These are phyloP conservation scores for Patagioenas fasciata DNA, from an alignment of 2,113 vertebrate genomes.

Conservation along the genomic window DNA sequence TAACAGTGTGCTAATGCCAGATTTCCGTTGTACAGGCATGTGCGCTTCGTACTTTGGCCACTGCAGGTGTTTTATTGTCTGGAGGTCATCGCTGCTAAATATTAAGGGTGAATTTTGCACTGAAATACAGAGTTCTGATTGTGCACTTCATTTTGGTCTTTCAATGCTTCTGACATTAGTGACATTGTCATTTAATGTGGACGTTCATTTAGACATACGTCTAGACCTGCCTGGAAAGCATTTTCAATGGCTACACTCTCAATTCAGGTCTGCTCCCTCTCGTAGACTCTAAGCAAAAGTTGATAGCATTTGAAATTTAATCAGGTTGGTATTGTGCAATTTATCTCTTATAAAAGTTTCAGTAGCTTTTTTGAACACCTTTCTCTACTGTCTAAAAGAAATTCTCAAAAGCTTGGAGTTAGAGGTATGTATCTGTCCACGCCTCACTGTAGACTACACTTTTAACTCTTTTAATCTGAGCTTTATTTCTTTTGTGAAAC, in stretches of 20 bases:
- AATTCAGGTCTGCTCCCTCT: conserved; percentile 36
- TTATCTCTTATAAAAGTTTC: conserved; percentile 65
- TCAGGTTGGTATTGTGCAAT: conserved; percentile 65
- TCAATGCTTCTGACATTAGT: conserved; percentile 14
- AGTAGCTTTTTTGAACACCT: conserved; percentile 43
- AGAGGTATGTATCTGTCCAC: neutral
- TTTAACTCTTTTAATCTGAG: neutral
- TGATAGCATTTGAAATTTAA: conserved; percentile 71
- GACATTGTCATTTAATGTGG: conserved; percentile 60
- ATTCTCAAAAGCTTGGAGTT: conserved; percentile 21
- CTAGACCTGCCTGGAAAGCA: conserved; percentile 36
- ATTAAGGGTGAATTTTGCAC: neutral
- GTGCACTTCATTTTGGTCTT: conserved; percentile 28
- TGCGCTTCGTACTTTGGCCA: neutral
- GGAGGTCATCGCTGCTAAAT: neutral
- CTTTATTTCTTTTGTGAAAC: neutral
- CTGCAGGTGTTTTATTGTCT: neutral
- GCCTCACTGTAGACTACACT: neutral
- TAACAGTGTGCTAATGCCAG: neutral
- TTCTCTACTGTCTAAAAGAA: conserved; percentile 20
- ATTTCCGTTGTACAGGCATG: neutral
- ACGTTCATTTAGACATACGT: neutral
- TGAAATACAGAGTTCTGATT: conserved; percentile 17
- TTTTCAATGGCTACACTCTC: conserved; percentile 34
- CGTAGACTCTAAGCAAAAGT: conserved; percentile 24